These are phyloP conservation scores for Halictus rubicundus DNA, from an alignment of 1,140 invertebrate species.

Conservation along the genomic window DNA sequence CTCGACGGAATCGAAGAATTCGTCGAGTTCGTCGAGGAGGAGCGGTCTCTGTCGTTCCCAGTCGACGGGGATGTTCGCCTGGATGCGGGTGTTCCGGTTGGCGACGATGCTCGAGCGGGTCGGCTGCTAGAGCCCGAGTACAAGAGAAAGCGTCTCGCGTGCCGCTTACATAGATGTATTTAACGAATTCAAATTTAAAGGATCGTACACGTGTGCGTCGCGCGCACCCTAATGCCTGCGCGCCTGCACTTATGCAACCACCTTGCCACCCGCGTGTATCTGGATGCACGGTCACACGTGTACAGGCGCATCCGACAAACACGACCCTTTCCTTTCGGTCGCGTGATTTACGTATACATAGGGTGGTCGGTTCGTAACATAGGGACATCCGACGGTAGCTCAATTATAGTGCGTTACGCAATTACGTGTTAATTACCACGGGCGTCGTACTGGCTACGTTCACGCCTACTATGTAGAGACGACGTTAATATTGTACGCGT, in stretches of 20 bases:
- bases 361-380: constrained; percentile 53
- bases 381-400: constrained; percentile 55
- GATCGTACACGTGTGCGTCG: constrained; percentile 34
- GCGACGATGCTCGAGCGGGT: constrained; percentile 75
- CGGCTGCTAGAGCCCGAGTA: constrained; percentile 68
- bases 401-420: constrained; percentile 63
- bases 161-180: constrained; percentile 40
- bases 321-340: constrained; percentile 31
- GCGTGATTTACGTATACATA: constrained; percentile 41
- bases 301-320: constrained; percentile 28
- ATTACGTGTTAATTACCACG: constrained; percentile 45
- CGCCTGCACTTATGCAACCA: constrained; percentile 2
- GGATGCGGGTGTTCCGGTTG: constrained; percentile 78
- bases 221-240: background rate
- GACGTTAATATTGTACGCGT: background rate
- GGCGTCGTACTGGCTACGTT: constrained; percentile 47
- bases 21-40: constrained; percentile 56
- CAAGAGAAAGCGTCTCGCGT: background rate
- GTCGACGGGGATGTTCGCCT: constrained; percentile 76
- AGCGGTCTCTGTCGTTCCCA: constrained; percentile 57
- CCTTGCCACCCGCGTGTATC: background rate
- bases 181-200: constrained; percentile 38
- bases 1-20: constrained; percentile 44
- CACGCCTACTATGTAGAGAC: constrained; percentile 48
- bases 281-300: constrained; percentile 32